A percentile compares a stretch with the other conserved stretches of the same genome.
Conservation (phyloP, 2,888 invertebrate genomes). For the Silvanus unidentatus region DNA sequence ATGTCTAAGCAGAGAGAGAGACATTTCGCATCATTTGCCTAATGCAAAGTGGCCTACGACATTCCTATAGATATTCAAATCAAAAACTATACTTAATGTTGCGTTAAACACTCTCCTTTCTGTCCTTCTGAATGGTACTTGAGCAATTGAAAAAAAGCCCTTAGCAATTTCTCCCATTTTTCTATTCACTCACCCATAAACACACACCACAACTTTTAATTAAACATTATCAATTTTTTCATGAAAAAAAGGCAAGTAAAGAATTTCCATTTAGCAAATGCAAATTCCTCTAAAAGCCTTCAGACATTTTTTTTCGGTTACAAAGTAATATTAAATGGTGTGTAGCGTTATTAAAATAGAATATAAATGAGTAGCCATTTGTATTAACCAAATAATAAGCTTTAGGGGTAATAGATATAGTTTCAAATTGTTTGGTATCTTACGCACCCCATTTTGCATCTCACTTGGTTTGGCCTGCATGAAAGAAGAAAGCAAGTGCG, state of each 20-base stretch:
- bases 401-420: slow-evolving; percentile 35
- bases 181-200: slow-evolving; percentile 18
- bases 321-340: slow-evolving; percentile 35
- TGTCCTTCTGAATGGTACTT: slow-evolving; percentile 3
- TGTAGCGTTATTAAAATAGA: slow-evolving; percentile 40
- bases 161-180: not conserved
- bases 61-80: slow-evolving; percentile 39
- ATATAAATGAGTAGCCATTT: slow-evolving; percentile 38
- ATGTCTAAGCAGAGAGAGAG: slow-evolving; percentile 30
- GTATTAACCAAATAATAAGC: slow-evolving; percentile 28
- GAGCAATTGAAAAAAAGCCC: not conserved
- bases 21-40: slow-evolving; percentile 43
- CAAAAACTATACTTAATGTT: slow-evolving; percentile 46
- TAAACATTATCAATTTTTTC: too few relatives aligned
- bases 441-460: slow-evolving; percentile 20
- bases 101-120: slow-evolving; percentile 39
- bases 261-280: slow-evolving; percentile 5
- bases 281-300: slow-evolving; percentile 23
- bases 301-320: slow-evolving; percentile 26
- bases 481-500: slow-evolving; percentile 13
- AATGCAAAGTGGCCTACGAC: slow-evolving; percentile 42
- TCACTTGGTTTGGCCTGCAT: slow-evolving; percentile 5
- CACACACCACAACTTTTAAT: too few relatives aligned
- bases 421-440: slow-evolving; percentile 29
- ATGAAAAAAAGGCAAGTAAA: too few relatives aligned